Evolutionary conservation across 2,113 vertebrate species (phyloP), one percentile per base, ranked within the genome.

Genomic region (Saguinus midas): DNA sequence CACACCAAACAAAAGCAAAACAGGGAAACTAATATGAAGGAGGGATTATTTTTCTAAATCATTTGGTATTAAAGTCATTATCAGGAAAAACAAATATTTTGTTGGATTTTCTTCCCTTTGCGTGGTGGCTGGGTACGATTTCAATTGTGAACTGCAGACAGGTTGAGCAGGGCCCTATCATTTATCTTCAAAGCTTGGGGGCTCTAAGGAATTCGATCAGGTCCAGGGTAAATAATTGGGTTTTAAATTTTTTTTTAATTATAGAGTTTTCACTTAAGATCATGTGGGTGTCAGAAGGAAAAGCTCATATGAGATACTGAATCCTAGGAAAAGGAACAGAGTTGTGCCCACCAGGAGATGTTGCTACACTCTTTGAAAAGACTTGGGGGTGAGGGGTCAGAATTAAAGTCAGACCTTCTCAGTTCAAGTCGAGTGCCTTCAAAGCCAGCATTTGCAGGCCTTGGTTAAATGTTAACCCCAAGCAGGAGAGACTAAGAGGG

Each of bases 91-190:
- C 11, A 29, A 25, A 18, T 7, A 21, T 40, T 80, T 9, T 4
- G 20, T 8, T 12, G 16, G 23, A 17, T 6, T 81, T 73, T 14
- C 35, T 11, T 48, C 55, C 64, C 3, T 29, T 23, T 27, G 32
- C 70, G 48, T 10, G 32, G 20, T 0, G 20, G 37, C n/a, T 20
- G 13, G n/a, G 25, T 0, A 0, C 1, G 10, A 14, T 35, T 48
- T 64, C 25, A 68, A n/a, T 21, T 13, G 3, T 80, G 52, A 50
- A 57, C 32, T 20, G 16, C 8, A 17, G 40, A 1, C 5, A 12
- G 45, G 27, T 0, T 0, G 1, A 37, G 57, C 4, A 27, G 32
- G 29, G 40, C 7, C 16, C 7, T 3, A 2, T 2, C 11, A 43
- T 73, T 58, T 37, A 43, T 50, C 61, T 89, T 25, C 27, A 27